Base-by-base conservation (phyloP, 2,113 vertebrate genomes). In the Phyllopteryx taeniolatus region DNA sequence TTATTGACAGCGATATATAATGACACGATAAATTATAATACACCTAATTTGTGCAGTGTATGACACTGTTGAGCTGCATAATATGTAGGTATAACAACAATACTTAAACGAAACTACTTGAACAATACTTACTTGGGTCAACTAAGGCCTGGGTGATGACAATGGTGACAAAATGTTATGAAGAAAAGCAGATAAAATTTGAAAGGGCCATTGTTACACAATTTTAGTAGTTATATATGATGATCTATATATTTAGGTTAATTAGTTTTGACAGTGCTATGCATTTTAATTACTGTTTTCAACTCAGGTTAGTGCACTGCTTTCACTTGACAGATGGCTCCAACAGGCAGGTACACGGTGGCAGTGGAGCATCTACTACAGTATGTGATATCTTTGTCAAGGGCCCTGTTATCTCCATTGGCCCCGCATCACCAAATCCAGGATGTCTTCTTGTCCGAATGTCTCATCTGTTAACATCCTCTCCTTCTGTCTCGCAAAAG, bases 401-500 rank as follows among this genome's bases (percentile, higher is more conserved):
- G 74, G 53, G 78, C 79, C 77, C 60, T 20, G 77, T 79, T 66
- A 67, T 72, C 70, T 74, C 66, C 12, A 59, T 70, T 79, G 42
- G 68, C 79, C 47, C 69, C 2, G 63, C 54, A n/a, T 79, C 69
- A 39, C 20, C 14, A 61, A 67, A 66, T 80, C 53, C 63, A 79
- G 71, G 71, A 75, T 64, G 77, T 81, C 75, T 74, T 70, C 59
- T 83, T 42, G 68, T 81, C 81, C 53, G 53, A 81, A 73, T 72
- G 85, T 83, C 88, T 82, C 79, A 80, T 86, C 82, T 31, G 83
- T 75, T 84, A 78, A 79, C 77, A 39, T 68, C 62, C 64, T 0
- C 80, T 67, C 90, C 79, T 85, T 86, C 86, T 87, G 81, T 83
- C 86, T 76, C 70, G 2, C 84, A 76, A 72, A 74, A 83, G 84